Percentiles rank a stretch among this genome's conserved stretches.
phyloP scores from a whole-genome alignment of 2,797 vertebrate species.

The Phataginus tetradactyla region DNA sequence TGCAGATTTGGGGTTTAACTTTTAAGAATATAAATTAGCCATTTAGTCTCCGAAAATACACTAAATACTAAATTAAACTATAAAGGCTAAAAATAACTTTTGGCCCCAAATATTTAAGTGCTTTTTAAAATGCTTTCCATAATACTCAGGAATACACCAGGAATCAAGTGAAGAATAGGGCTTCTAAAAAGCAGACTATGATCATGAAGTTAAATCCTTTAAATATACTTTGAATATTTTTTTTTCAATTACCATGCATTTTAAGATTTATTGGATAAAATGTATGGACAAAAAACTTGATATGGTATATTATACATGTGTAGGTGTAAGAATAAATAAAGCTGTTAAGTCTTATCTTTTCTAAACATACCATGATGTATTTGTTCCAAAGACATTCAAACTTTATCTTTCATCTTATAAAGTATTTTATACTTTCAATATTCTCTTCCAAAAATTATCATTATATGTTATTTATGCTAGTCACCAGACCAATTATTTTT shows the following conservation, averaged over 20 bases:
- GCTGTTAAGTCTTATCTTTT: neutral
- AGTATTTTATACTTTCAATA: neutral
- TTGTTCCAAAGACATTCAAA: neutral
- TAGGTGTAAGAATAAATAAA: neutral
- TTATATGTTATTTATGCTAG: neutral
- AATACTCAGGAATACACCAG: neutral
- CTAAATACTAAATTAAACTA: neutral
- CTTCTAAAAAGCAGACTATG: neutral
- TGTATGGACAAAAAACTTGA: accelerated
- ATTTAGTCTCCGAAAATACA: neutral
- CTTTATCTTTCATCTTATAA: neutral
- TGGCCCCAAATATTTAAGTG: neutral
- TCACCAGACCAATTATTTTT: neutral
- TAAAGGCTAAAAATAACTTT: neutral
- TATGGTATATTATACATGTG: neutral
- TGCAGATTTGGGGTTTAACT: neutral
- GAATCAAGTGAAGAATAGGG: neutral
- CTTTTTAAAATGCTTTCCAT: neutral
- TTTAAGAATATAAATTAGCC: neutral
- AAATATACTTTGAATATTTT: neutral
- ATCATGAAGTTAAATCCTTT: neutral
- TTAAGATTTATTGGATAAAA: neutral
- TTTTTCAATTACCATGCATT: neutral
- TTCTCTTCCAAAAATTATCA: neutral
- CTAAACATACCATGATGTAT: neutral